Base-by-base conservation (phyloP, 92 coral and sea anemone species). In the Porites cylindrica region DNA sequence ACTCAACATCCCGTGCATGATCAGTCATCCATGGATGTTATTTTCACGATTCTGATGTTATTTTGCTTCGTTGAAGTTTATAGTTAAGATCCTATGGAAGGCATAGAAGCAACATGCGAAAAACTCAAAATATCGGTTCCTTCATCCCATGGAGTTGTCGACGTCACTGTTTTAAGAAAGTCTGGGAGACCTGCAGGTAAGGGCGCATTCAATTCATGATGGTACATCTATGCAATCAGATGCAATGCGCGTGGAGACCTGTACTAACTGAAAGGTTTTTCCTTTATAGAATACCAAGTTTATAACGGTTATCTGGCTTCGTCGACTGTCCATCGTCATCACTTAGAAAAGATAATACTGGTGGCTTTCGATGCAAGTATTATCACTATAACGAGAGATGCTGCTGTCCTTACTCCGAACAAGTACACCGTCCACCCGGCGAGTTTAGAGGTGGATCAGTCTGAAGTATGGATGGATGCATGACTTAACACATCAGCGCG, bases 361-460 rank as follows among this genome's bases (percentile, higher is more conserved):
- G 10, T 82, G 69, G 86, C 86, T 11, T 82, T 77, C 6, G 59
- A 82, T 32, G 86, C 77, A 18, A 51, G 86, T 6, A 67, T 70
- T 0, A 82, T 82, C 1, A 32, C 52, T 1, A 82, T 82, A 6
- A 70, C 7, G 6, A 70, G 86, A 54, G 78, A 82, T 20, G 14
- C 1, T 0, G 29, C 4, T 10, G 70, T 43, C 59, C 78, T 23
- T 1, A 1, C 10, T 0, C 78, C 69, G n/a, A 82, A 82, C 60
- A 82, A 82, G 38, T 82, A 70, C 21, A 82, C 86, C 4, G 59
- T 82, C 17, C 70, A 58, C 0, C 77, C 85, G 5, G 54, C 86
- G 0, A 70, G 2, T 7, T 54, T 82, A 13, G 65, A 77, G 32
- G 58, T 82, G 70, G 86, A 82, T 10, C 70, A 62, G 68, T 32